Evolutionary conservation across 2,888 invertebrate genomes (phyloP), one percentile per base, ranked within the genome.

Genomic region (Diplolepis rosae): DNA sequence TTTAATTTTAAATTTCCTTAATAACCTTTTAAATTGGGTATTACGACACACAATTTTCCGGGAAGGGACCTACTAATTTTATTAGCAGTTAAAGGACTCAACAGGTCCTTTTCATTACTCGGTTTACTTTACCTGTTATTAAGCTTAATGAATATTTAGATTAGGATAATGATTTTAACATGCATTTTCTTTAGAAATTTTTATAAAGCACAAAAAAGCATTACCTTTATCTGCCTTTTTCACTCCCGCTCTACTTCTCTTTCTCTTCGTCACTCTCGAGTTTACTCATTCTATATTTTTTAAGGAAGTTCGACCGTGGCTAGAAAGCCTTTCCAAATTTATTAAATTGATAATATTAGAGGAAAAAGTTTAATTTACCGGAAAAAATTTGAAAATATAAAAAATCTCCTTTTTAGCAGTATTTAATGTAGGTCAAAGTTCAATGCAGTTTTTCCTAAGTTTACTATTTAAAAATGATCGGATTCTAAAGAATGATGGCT

Each of bases 191-290:
- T 7, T 45, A 45, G 18, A 4, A 2, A 15, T 30, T 9, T 18
- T n/a, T 6, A 15, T 54, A 1, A 11, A n/a, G n/a, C n/a, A n/a
- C n/a, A n/a, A n/a, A 39, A 24, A 39, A 39, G 2, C n/a, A n/a
- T n/a, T 18, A 61, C 9, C 35, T 4, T 30, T 39, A 35, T 56
- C 13, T 39, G n/a, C n/a, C n/a, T 39, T 24, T 61, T 48, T 15
- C 27, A 13, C 50, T 28, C 30, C 42, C 32, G 18, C 32, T 52
- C 24, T 42, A 7, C 6, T 42, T 30, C n/a, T 22, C 1, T 32
- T n/a, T 28, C 35, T 32, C 65, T 70, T 66, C 66, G 66, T 68
- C 51, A 67, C 54, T 42, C 27, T 68, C 51, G 50, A 68, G 52
- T 75, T 68, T 69, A 39, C 24, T 39, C 22, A 9, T n/a, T n/a